Percentiles rank a stretch among this genome's conserved stretches.
Conservation (phyloP, 2,797 vertebrate genomes). For the Betta splendens region DNA sequence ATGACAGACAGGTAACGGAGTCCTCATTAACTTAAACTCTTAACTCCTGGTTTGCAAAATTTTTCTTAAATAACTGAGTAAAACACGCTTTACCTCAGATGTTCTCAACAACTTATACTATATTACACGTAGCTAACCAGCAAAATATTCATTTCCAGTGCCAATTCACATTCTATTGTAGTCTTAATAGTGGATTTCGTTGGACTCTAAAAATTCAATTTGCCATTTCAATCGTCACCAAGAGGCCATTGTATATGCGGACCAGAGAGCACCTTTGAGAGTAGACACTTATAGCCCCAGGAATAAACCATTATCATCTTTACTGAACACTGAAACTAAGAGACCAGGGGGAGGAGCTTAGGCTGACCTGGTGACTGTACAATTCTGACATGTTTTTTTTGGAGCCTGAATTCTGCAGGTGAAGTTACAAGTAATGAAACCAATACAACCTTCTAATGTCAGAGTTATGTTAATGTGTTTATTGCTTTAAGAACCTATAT, state of each 20-base stretch:
- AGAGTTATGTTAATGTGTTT: slow-evolving; percentile 77
- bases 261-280: slow-evolving; percentile 68
- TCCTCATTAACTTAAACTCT: slow-evolving; percentile 14
- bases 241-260: slow-evolving; percentile 57
- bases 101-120: slow-evolving; percentile 38
- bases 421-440: slow-evolving; percentile 73
- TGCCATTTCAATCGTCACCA: slow-evolving; percentile 39
- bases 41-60: slow-evolving; percentile 41
- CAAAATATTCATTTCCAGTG: slow-evolving; percentile 34
- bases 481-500: slow-evolving; percentile 84
- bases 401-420: slow-evolving; percentile 60
- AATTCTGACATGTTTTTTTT: slow-evolving; percentile 49
- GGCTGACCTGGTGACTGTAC: slow-evolving; percentile 54
- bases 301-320: slow-evolving; percentile 34
- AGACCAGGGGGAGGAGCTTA: slow-evolving; percentile 33
- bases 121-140: slow-evolving; percentile 38
- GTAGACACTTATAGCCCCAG: slow-evolving; percentile 74
- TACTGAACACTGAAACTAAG: slow-evolving; percentile 51
- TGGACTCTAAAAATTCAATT: slow-evolving; percentile 34
- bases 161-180: slow-evolving; percentile 23
- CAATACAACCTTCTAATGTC: slow-evolving; percentile 67
- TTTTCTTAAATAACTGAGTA: slow-evolving; percentile 48
- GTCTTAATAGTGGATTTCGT: slow-evolving; percentile 13
- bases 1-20: slow-evolving; percentile 18
- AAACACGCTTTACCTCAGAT: slow-evolving; percentile 49